Conservation (phyloP, 2,797 vertebrate genomes). For the Lepus townsendii region DNA sequence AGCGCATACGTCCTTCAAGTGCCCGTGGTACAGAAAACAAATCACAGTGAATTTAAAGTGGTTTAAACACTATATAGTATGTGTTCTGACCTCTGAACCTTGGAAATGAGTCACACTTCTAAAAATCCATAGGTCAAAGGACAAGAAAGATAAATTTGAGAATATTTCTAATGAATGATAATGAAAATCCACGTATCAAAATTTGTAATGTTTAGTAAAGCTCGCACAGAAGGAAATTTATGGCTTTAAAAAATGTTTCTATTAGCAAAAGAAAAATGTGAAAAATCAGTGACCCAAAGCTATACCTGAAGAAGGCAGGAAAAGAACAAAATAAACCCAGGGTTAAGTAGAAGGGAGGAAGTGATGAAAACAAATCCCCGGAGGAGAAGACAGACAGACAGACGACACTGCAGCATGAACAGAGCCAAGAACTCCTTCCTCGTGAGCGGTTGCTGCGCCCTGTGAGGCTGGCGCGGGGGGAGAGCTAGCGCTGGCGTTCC, state of each 20-base stretch:
- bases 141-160: not conserved
- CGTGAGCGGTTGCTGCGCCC: too few species aligned
- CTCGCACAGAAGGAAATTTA: not conserved
- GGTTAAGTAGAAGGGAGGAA: not conserved
- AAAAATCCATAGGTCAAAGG: not conserved
- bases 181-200: constrained; percentile 20
- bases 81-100: constrained; percentile 16
- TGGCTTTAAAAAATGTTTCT: not conserved
- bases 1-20: not conserved
- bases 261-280: not conserved
- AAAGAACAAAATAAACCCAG: not conserved
- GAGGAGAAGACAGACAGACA: not conserved
- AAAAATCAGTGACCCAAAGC: not conserved
- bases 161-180: constrained; percentile 29
- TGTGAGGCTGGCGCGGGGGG: too few species aligned
- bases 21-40: not conserved
- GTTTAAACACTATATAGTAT: not conserved
- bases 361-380: not conserved
- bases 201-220: not conserved
- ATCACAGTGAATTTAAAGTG: not conserved
- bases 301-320: not conserved
- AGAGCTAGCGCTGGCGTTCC: too few species aligned
- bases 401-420: not conserved
- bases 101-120: constrained; percentile 35
- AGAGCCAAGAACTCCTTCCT: not conserved